phyloP scores from a whole-genome alignment of 2,888 invertebrate species.

The Limnephilus auricula region DNA sequence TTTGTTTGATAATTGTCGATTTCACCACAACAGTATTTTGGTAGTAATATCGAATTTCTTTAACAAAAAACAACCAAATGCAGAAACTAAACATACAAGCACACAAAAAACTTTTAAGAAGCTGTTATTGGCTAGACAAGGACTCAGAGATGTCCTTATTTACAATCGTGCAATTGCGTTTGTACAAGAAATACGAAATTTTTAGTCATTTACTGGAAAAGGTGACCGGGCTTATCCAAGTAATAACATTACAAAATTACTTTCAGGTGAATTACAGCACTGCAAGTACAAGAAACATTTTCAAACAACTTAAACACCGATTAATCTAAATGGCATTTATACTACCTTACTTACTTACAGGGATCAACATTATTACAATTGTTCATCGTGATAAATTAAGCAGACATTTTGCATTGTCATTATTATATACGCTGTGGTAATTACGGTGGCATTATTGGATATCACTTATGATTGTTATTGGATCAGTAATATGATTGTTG shows the following conservation, averaged over 20 bases:
- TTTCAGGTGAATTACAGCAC: neutral
- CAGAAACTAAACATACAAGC: too few species aligned
- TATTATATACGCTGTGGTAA: neutral
- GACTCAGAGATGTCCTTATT: too few species aligned
- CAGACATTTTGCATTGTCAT: neutral
- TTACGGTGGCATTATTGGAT: slow-evolving; percentile 2
- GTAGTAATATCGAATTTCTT: too few species aligned
- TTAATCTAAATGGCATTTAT: neutral
- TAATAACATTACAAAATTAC: neutral
- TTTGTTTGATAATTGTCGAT: too few species aligned
- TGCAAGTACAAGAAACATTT: neutral
- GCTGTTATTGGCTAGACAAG: too few species aligned
- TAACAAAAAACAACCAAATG: too few species aligned
- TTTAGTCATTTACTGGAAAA: neutral
- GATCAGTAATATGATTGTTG: neutral
- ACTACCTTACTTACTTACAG: neutral
- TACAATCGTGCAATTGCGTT: neutral
- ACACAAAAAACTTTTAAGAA: too few species aligned
- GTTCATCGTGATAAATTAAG: neutral
- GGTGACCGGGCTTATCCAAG: neutral
- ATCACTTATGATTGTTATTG: slow-evolving; percentile 2
- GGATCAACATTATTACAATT: neutral
- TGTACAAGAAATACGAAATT: too few species aligned
- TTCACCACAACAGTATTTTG: too few species aligned
- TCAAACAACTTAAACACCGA: neutral